Evolutionary conservation across 2,113 vertebrate species (phyloP).

Genomic region (Pygathrix nemaeus): DNA sequence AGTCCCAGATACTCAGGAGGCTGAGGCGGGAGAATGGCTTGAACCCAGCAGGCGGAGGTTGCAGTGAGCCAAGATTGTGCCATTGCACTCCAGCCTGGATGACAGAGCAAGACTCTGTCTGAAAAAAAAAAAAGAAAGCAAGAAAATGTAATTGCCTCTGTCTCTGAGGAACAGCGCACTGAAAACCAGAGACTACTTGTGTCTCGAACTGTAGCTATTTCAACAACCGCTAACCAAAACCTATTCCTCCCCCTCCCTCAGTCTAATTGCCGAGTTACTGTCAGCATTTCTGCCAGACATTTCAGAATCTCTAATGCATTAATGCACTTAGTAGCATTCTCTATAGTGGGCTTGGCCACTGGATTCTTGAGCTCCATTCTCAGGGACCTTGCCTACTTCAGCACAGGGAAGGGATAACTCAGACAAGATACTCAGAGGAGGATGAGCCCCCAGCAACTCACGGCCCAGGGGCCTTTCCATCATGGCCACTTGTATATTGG

Average conservation of each 20-base stretch:
- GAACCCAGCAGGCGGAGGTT: too few species aligned
- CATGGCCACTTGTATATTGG: background rate
- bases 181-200: background rate
- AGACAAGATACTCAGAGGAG: background rate
- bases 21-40: too few species aligned
- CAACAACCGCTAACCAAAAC: rapidly evolving
- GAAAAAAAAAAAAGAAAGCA: too few species aligned
- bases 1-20: too few species aligned
- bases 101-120: too few species aligned
- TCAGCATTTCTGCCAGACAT: background rate
- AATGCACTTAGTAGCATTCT: background rate
- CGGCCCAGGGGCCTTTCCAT: background rate
- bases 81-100: too few species aligned
- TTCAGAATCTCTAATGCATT: background rate
- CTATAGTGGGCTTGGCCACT: background rate
- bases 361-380: background rate
- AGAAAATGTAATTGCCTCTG: background rate
- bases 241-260: background rate
- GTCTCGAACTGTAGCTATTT: background rate
- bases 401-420: background rate
- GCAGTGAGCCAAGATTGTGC: too few species aligned
- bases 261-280: background rate
- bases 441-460: background rate
- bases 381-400: background rate
- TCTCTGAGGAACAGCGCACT: background rate